Conservation (phyloP, 2,113 vertebrate genomes). For the Herpetotheres cachinnans region DNA sequence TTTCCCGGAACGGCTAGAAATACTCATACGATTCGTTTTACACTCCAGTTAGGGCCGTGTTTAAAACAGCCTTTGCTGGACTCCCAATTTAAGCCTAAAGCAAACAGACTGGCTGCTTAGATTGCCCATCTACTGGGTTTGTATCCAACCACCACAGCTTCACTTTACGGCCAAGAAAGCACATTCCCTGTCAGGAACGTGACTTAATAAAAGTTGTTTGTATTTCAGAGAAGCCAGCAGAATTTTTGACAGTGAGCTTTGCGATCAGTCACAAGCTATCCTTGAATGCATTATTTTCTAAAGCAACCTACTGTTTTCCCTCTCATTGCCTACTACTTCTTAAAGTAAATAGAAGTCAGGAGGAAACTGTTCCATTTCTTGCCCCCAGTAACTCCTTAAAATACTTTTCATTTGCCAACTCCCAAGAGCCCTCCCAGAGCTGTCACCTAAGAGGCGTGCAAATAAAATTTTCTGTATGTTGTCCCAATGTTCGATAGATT, state of each 20-base stretch:
- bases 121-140: too few relatives aligned
- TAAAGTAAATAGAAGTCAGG: neutral
- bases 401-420: neutral
- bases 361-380: neutral
- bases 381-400: neutral
- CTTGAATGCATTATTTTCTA: neutral
- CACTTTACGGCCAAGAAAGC: neutral
- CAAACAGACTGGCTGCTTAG: neutral
- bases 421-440: neutral
- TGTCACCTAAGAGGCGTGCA: neutral
- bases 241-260: neutral
- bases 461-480: neutral
- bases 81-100: neutral
- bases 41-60: neutral
- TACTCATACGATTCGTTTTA: rapidly evolving
- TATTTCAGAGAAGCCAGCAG: neutral
- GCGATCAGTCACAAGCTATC: neutral
- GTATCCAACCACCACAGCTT: neutral
- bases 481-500: neutral
- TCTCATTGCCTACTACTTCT: neutral
- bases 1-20: neutral
- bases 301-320: neutral
- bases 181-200: neutral
- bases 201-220: neutral
- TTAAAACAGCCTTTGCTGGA: neutral